Evolutionary conservation across 2,113 vertebrate genomes (phyloP).

Genomic region (Cettia cetti): DNA sequence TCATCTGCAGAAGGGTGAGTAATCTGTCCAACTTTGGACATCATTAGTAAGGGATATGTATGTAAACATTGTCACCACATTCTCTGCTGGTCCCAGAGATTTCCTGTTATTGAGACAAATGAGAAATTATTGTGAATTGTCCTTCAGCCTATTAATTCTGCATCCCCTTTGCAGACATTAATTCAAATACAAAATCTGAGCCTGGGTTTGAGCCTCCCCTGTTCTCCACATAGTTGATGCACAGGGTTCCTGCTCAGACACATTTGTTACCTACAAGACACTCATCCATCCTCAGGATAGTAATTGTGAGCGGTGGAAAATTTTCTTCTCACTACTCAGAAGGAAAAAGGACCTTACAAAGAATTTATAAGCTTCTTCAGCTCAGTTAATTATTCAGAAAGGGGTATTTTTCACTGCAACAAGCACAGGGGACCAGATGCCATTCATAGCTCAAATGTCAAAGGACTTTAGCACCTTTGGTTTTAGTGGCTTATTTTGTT

Average conservation of each 20-base stretch:
- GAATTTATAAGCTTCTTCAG: conserved; percentile 24
- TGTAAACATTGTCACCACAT: rapidly evolving
- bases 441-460: conserved; percentile 27
- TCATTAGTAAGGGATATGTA: neutral
- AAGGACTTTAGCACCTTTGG: conserved; percentile 13
- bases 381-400: conserved; percentile 40
- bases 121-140: neutral
- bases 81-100: neutral
- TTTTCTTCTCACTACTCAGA: neutral
- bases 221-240: neutral
- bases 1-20: neutral
- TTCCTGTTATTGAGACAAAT: conserved; percentile 1
- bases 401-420: conserved; percentile 4
- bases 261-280: neutral
- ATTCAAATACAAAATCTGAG: conserved; percentile 1
- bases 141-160: neutral
- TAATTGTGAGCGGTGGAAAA: neutral
- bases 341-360: neutral
- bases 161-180: neutral
- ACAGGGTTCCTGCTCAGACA: neutral
- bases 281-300: neutral
- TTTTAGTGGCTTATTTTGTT: conserved; percentile 34
- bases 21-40: neutral
- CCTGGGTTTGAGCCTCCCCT: neutral
- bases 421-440: conserved; percentile 1